These are phyloP conservation scores for Linnaemya vulpina DNA, from an alignment of 2,888 invertebrate genomes.

Conservation along the genomic window DNA sequence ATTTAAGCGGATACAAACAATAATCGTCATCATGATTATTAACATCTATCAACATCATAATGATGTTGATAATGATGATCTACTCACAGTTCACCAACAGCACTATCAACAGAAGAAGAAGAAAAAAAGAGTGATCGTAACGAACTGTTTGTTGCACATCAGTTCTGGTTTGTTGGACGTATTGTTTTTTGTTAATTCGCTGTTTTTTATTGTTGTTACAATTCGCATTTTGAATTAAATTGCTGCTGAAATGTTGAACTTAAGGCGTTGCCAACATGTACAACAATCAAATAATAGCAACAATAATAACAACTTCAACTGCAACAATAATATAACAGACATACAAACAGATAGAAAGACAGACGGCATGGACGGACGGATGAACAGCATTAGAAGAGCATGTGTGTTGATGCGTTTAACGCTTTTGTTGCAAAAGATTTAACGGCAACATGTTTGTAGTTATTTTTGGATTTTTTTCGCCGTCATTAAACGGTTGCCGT, in stretches of 20 bases:
- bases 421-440: constrained; percentile 69
- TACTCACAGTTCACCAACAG: constrained; percentile 24
- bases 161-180: constrained; percentile 71
- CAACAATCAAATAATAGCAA: constrained; percentile 54
- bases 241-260: constrained; percentile 64
- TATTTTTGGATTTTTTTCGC: constrained; percentile 19
- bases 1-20: constrained; percentile 56
- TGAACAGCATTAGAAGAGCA: constrained; percentile 33
- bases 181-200: constrained; percentile 28
- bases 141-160: constrained; percentile 70
- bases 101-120: constrained; percentile 26
- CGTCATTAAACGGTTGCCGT: constrained; percentile 24
- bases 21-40: constrained; percentile 38
- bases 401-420: constrained; percentile 66
- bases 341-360: constrained; percentile 7
- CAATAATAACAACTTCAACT: constrained; percentile 29
- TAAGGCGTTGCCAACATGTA: constrained; percentile 60
- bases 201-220: constrained; percentile 47
- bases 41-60: constrained; percentile 22
- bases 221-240: constrained; percentile 58
- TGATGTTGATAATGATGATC: constrained; percentile 30
- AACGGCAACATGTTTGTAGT: constrained; percentile 67
- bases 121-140: constrained; percentile 63
- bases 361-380: constrained; percentile 1
- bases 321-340: neutral